These are phyloP conservation scores for Caenorhabditis doughertyi DNA, from an alignment of 2,888 invertebrate genomes.

Conservation along the genomic window DNA sequence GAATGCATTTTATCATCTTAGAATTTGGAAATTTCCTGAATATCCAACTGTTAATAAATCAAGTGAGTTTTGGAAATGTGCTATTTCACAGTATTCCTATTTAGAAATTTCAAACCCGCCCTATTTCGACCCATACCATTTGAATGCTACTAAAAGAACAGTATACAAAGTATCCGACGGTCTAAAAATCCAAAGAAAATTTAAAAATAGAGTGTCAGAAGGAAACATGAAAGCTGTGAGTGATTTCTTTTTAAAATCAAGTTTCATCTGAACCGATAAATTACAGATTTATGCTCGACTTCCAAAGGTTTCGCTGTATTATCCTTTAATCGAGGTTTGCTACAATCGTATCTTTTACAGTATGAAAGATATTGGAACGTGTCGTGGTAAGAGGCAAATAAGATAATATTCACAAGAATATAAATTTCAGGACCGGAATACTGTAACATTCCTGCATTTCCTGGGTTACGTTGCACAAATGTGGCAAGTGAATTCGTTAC, in stretches of 20 bases:
- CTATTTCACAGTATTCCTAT: not conserved
- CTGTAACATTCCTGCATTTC: slow-evolving; percentile 69
- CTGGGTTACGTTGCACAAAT: slow-evolving; percentile 69
- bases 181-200: slow-evolving; percentile 56
- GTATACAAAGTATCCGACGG: slow-evolving; percentile 57
- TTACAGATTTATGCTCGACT: slow-evolving; percentile 66
- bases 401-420: too few species aligned
- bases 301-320: slow-evolving; percentile 74
- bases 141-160: slow-evolving; percentile 41
- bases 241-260: not conserved
- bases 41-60: slow-evolving; percentile 22
- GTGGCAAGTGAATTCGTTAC: slow-evolving; percentile 64
- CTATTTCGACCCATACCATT: slow-evolving; percentile 44
- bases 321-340: slow-evolving; percentile 78
- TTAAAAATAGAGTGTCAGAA: slow-evolving; percentile 42
- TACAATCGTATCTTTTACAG: slow-evolving; percentile 80
- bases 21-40: slow-evolving; percentile 64
- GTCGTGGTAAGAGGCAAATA: slow-evolving; percentile 66
- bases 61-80: not conserved
- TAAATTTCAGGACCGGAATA: slow-evolving; percentile 69
- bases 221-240: slow-evolving; percentile 25
- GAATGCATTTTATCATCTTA: slow-evolving; percentile 68
- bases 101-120: slow-evolving; percentile 45
- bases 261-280: not conserved
- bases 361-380: slow-evolving; percentile 64